phyloP scores from a whole-genome alignment of 92 coral and sea anemone genomes.

The Palythoa grandis region DNA sequence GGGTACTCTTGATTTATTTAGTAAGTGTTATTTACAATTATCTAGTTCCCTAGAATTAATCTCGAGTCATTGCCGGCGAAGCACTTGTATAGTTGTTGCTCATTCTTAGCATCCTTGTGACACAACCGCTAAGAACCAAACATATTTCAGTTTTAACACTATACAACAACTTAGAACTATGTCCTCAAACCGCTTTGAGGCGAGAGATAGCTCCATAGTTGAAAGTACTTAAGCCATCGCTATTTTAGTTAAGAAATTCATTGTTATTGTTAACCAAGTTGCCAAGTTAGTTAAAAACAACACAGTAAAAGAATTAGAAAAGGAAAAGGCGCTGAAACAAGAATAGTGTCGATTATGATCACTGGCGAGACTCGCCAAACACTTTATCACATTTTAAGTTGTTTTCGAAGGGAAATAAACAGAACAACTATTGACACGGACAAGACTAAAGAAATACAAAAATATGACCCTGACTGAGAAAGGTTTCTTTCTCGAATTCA shows the following conservation, averaged over 20 bases:
- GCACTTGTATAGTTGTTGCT: background rate
- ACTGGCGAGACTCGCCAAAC: background rate
- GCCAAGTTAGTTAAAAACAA: background rate
- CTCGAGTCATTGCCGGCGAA: background rate
- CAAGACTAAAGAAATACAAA: slow-evolving; percentile 1
- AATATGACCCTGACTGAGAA: background rate
- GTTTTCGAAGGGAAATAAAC: background rate
- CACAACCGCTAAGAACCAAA: background rate
- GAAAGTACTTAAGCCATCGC: no score
- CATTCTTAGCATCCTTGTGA: background rate
- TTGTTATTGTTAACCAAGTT: no score
- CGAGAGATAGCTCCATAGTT: no score
- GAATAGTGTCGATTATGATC: background rate
- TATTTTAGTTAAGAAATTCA: no score
- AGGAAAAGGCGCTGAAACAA: background rate
- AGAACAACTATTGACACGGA: slow-evolving; percentile 11
- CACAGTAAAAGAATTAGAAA: background rate
- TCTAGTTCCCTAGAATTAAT: background rate
- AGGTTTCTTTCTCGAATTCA: background rate
- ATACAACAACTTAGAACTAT: no score
- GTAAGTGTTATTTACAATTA: background rate
- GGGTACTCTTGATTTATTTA: background rate
- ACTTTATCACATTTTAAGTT: slow-evolving; percentile 31
- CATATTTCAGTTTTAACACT: no score
- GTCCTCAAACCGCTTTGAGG: no score